Evolutionary conservation across 2,113 vertebrate genomes (phyloP).

Genomic region (human): GRCh38 chr4:67367001-67367500

Average conservation of each 20-base stretch:
- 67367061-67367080: no score
- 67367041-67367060: no score
- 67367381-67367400: background rate
- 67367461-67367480: conserved; percentile 26
- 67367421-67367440: background rate
- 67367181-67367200: background rate
- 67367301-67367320: background rate
- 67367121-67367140: background rate
- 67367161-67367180: background rate
- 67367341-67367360: background rate
- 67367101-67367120: background rate
- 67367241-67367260: background rate
- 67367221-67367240: background rate
- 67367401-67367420: background rate
- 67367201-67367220: background rate
- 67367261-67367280: background rate
- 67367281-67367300: background rate
- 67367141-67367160: background rate
- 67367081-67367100: no score
- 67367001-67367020: no score
- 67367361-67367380: background rate
- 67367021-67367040: no score
- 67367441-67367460: background rate
- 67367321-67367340: background rate
- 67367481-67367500: background rate